Conservation (phyloP, 2,113 vertebrate genomes). For the Indri indri region DNA sequence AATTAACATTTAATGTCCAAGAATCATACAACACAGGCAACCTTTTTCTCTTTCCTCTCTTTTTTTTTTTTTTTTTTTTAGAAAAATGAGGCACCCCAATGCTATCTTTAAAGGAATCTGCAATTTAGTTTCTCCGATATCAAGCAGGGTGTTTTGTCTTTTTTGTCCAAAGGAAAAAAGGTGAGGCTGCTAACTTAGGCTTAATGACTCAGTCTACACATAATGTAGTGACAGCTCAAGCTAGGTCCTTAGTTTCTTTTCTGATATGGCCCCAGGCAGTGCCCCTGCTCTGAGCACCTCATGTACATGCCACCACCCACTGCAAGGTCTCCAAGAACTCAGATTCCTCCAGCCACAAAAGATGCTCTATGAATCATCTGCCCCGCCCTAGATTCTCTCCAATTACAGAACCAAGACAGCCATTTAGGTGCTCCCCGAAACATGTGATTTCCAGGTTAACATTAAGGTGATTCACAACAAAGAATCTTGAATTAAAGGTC, state of each 20-base stretch:
- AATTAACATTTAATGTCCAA: not conserved
- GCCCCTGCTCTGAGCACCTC: not conserved
- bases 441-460: conserved; percentile 4
- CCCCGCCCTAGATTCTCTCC: not conserved
- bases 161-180: not conserved
- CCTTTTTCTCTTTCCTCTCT: not conserved
- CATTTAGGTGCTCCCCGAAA: not conserved
- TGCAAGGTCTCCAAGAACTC: not conserved
- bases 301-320: not conserved
- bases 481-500: conserved; percentile 50
- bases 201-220: not conserved
- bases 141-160: not conserved
- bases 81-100: not conserved
- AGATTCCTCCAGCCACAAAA: not conserved
- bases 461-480: conserved; percentile 22
- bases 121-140: not conserved
- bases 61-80: not conserved
- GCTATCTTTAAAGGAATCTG: not conserved
- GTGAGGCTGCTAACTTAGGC: not conserved
- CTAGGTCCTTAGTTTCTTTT: not conserved
- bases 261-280: not conserved
- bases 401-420: conserved; percentile 27
- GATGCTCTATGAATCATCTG: not conserved
- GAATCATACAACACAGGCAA: not conserved
- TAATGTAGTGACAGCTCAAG: not conserved